A percentile compares a stretch with the other conserved stretches of the same genome.
Evolutionary conservation across 2,888 invertebrate species (phyloP).

Genomic region (Morpho achilles): DNA sequence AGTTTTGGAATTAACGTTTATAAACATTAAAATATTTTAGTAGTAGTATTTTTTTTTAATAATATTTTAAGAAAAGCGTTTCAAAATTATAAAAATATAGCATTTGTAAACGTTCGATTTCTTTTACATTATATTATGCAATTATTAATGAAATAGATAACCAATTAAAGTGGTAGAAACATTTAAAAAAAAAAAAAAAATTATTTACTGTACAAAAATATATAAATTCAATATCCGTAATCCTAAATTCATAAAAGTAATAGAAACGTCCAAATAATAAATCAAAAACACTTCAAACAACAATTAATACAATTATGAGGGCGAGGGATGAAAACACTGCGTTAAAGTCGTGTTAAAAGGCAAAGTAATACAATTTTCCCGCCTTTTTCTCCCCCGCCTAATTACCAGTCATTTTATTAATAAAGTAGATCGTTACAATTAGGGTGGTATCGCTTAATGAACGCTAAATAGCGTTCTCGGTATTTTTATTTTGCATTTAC

Average conservation of each 20-base stretch:
- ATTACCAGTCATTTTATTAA: constrained; percentile 73
- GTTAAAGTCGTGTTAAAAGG: constrained; percentile 62
- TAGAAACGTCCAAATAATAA: constrained; percentile 28
- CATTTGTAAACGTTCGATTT: too few species aligned
- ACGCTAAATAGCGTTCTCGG: constrained; percentile 35
- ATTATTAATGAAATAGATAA: too few species aligned
- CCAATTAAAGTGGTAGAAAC: too few species aligned
- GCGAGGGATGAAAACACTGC: constrained; percentile 62
- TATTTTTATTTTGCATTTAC: constrained; percentile 28
- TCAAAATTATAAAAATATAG: too few species aligned
- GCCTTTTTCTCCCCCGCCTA: constrained; percentile 72
- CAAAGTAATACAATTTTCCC: constrained; percentile 69
- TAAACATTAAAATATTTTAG: too few species aligned
- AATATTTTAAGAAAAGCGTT: too few species aligned
- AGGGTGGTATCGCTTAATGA: constrained; percentile 46
- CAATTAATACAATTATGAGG: constrained; percentile 71
- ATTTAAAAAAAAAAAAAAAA: too few species aligned
- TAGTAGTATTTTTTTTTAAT: too few species aligned
- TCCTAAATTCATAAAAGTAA: neutral
- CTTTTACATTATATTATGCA: too few species aligned
- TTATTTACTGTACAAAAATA: too few species aligned
- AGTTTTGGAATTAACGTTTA: constrained; percentile 21
- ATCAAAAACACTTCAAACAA: constrained; percentile 56
- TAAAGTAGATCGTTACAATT: constrained; percentile 69
- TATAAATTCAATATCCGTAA: neutral